phyloP scores from a whole-genome alignment of 2,888 invertebrate genomes.

The Leucophora obtusa region DNA sequence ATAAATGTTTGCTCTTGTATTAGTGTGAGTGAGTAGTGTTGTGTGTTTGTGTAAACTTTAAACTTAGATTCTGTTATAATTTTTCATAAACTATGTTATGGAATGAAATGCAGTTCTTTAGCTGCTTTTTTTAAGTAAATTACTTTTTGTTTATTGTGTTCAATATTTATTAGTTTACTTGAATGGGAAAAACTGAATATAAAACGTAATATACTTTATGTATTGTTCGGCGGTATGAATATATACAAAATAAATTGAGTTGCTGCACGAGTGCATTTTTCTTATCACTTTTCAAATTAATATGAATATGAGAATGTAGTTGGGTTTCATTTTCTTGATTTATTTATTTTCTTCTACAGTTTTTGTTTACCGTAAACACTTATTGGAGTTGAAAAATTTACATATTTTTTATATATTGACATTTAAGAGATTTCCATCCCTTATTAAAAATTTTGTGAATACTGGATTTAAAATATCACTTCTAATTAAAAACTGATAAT shows the following conservation, averaged over 20 bases:
- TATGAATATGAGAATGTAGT: too few species aligned
- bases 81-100: background rate
- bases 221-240: background rate
- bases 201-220: too few species aligned
- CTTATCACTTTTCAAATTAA: too few species aligned
- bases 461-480: too few species aligned
- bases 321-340: too few species aligned
- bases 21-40: background rate
- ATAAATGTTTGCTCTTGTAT: constrained; percentile 22
- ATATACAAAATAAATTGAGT: background rate
- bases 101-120: background rate
- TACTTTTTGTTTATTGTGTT: background rate
- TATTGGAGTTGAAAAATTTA: too few species aligned
- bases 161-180: background rate
- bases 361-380: too few species aligned
- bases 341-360: too few species aligned
- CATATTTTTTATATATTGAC: too few species aligned
- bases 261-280: background rate
- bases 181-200: background rate
- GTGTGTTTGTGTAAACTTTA: background rate
- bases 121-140: background rate
- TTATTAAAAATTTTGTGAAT: too few species aligned
- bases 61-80: background rate
- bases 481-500: too few species aligned
- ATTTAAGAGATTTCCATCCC: too few species aligned